Base-by-base conservation (phyloP, 2,113 vertebrate genomes). In the Illadopsis cleaveri region DNA sequence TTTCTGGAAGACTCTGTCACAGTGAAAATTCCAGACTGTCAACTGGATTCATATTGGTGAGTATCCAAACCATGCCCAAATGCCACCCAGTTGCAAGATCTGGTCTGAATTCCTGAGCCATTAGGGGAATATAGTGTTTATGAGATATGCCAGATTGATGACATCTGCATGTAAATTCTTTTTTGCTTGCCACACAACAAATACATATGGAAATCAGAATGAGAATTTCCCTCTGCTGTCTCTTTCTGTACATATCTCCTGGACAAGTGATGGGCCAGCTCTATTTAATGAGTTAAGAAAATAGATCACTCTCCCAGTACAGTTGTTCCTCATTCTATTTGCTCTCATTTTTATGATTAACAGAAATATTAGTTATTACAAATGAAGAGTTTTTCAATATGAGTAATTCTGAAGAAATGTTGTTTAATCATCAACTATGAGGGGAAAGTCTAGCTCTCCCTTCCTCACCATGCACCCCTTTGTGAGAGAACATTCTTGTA, bases 61-160 rank as follows among this genome's bases (percentile, higher is more conserved):
- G 76, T 18, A 47, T 80, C 88, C 93, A 95, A 93, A 94, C 82
- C 30, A 18, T 81, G 76, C 78, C 71, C 60, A 96, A 89, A 94
- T 94, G 88, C 82, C 86, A 92, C 47, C 72, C 92, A 53, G 35
- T 81, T 90, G 80, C 69, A 71, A 92, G 82, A 68, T 56, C 80
- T 95, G 56, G 56, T 96, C 92, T 79, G 56, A 89, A 78, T 89
- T 92, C 69, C 82, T 56, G 47, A 68, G 82, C 71, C 93, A 5
- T 54, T 73, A 56, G 54, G 76, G 81, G 66, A 91, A 77, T 40
- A 77, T 0, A 51, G 30, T 60, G 82, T 77, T 91, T 77, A 90
- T 54, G 50, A 95, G 66, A 92, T 57, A 42, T 35, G 37, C 44
- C 3, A 65, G 51, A 92, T 45, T 78, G 80, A 94, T 81, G 82